Evolutionary conservation across 2,113 vertebrate species (phyloP).

Genomic region (Sylvietta virens): DNA sequence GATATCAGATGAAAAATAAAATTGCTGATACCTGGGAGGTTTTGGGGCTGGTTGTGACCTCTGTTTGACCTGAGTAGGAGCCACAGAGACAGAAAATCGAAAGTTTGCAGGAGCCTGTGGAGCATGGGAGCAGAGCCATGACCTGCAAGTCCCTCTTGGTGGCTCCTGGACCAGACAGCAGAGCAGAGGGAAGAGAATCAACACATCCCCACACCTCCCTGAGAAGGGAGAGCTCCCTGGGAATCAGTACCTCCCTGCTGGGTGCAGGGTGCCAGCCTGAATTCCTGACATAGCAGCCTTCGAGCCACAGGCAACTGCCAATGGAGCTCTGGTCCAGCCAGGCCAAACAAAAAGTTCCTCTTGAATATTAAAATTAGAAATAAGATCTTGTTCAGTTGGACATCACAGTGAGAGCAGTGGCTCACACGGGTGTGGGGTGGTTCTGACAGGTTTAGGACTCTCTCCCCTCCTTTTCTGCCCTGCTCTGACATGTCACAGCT

Average conservation of each 20-base stretch:
- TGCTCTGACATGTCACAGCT: neutral
- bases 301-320: slow-evolving; percentile 8
- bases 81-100: neutral
- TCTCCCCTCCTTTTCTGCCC: neutral
- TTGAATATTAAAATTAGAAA: slow-evolving; percentile 50
- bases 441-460: neutral
- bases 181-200: neutral
- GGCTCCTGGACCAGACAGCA: neutral
- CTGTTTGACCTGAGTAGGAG: neutral
- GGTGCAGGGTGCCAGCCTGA: slow-evolving; percentile 23
- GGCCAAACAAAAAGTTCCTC: slow-evolving; percentile 57
- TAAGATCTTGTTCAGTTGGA: slow-evolving; percentile 20
- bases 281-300: slow-evolving; percentile 46
- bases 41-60: neutral
- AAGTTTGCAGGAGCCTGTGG: neutral
- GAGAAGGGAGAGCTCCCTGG: neutral
- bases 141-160: neutral
- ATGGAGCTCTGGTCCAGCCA: slow-evolving; percentile 2
- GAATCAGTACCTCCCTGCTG: neutral
- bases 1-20: neutral
- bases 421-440: neutral
- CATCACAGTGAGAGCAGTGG: neutral
- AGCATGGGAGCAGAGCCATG: neutral
- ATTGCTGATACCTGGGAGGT: neutral
- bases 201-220: neutral